Evolutionary conservation across 2,888 invertebrate genomes (phyloP).

Genomic region (Nephrotoma flavescens): DNA sequence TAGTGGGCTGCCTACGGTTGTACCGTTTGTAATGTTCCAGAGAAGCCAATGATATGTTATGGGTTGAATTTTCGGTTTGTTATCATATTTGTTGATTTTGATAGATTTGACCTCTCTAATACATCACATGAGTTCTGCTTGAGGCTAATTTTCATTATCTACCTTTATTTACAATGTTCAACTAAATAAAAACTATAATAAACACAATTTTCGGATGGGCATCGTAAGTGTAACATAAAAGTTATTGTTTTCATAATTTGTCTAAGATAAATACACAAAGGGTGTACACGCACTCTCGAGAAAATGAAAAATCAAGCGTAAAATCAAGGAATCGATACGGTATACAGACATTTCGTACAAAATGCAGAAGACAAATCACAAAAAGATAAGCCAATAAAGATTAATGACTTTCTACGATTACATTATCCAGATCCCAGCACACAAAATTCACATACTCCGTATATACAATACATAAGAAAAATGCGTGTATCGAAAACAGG

Average conservation of each 20-base stretch:
- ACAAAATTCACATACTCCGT: not conserved
- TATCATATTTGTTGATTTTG: too few species aligned
- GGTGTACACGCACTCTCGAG: not conserved
- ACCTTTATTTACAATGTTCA: not conserved
- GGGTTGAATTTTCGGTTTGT: too few species aligned
- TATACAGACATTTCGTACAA: not conserved
- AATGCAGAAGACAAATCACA: not conserved
- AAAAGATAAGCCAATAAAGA: not conserved
- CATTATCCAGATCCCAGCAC: not conserved
- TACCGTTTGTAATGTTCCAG: too few species aligned
- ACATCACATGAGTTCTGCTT: too few species aligned
- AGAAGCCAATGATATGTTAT: too few species aligned
- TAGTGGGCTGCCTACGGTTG: too few species aligned
- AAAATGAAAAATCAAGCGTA: not conserved
- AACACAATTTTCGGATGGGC: not conserved
- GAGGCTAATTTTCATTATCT: not conserved
- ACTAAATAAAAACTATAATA: not conserved
- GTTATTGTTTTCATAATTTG: not conserved
- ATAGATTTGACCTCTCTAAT: too few species aligned
- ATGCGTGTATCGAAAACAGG: not conserved
- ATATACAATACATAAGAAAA: not conserved
- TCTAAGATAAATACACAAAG: not conserved
- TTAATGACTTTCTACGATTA: not conserved
- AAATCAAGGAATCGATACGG: not conserved
- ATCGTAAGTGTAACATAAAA: not conserved